Evolutionary conservation across 2,113 vertebrate species (phyloP).

Genomic region (Eurypyga helias): DNA sequence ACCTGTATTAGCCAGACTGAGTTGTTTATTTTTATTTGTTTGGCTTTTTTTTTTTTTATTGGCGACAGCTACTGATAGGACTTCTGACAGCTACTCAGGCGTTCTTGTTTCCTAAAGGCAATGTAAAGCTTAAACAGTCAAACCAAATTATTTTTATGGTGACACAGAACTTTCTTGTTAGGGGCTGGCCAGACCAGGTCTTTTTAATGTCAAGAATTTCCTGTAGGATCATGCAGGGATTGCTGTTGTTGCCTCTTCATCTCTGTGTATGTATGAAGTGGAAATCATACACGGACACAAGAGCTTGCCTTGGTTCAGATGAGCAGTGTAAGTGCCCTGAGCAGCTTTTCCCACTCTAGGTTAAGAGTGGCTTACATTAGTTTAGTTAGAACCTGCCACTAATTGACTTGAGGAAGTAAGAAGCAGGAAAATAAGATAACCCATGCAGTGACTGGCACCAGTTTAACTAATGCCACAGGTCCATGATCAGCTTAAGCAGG

Average conservation of each 20-base stretch:
- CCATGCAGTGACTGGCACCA: not conserved
- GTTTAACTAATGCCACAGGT: not conserved
- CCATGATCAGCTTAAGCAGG: not conserved
- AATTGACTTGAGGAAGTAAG: not conserved
- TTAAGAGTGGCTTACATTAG: not conserved
- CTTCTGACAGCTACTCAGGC: not conserved
- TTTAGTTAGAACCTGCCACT: not conserved
- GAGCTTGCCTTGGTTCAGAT: not conserved
- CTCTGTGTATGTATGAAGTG: not conserved
- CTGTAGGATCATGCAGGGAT: rapidly evolving
- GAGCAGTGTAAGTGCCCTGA: not conserved
- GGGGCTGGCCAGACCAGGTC: not conserved
- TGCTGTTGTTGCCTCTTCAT: not conserved
- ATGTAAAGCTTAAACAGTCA: not conserved
- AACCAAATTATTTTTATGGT: not conserved
- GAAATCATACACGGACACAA: not conserved
- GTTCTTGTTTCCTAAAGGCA: not conserved
- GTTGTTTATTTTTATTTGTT: not conserved
- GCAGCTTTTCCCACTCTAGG: not conserved
- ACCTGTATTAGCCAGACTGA: not conserved
- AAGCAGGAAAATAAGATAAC: not conserved
- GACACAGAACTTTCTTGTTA: not conserved
- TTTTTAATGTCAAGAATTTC: not conserved
- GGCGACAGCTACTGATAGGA: not conserved
- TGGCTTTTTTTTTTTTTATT: not conserved